Evolutionary conservation across 2,113 vertebrate species (phyloP).

Genomic region (Synchiropus splendidus): DNA sequence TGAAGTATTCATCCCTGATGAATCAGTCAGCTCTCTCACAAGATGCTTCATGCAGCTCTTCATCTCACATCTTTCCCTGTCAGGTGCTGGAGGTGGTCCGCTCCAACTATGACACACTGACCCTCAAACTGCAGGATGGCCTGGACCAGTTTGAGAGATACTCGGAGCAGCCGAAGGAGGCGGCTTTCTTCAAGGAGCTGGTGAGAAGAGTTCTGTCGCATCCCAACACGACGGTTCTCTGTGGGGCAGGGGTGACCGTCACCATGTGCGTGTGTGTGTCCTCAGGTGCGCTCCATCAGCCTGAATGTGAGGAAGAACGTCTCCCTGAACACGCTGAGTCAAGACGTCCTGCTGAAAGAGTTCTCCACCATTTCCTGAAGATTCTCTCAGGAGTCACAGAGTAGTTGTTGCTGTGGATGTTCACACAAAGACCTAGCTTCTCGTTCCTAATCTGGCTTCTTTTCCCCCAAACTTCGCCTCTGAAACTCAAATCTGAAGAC

Average conservation of each 20-base stretch:
- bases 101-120: constrained; percentile 95
- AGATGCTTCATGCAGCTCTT: no score
- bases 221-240: no score
- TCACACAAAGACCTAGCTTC: no score
- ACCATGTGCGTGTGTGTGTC: constrained; percentile 2
- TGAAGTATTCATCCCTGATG: no score
- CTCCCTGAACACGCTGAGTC: constrained; percentile 93
- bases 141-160: constrained; percentile 97
- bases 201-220: constrained; percentile 57
- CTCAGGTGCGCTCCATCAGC: constrained; percentile 94
- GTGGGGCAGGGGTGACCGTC: no score
- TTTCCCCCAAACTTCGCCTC: no score
- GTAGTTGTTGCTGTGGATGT: no score
- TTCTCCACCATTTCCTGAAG: constrained; percentile 95
- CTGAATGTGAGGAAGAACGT: constrained; percentile 95
- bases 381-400: no score
- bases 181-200: constrained; percentile 96
- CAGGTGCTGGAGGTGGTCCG: constrained; percentile 94
- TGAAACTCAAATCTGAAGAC: no score
- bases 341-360: constrained; percentile 91
- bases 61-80: constrained; percentile 1
- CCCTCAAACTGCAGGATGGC: constrained; percentile 93
- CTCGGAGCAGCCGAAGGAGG: constrained; percentile 94
- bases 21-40: no score
- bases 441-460: no score